Base-by-base conservation (phyloP, 1,140 invertebrate species). In the Telenomus remus region DNA sequence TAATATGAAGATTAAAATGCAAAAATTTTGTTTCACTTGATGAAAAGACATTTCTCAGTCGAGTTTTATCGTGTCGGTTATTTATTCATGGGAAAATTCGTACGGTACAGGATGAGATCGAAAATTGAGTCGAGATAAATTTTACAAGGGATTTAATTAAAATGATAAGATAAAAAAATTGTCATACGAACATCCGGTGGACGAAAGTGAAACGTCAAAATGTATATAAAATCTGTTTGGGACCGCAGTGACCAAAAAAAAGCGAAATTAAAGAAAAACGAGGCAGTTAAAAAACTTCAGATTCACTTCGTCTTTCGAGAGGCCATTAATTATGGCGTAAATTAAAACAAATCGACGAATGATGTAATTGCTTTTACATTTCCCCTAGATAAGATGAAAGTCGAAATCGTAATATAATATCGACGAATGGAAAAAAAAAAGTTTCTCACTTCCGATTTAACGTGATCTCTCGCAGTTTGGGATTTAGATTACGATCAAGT, bases 1-100 rank as follows among this genome's bases (percentile, higher is more conserved):
- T 57, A 66, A 57, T 66, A 74, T 74, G 46, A 68, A 66, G 50
- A 68, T 74, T 63, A 27, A 63, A 66, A 74, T 63, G 49, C 70
- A 49, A 65, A 65, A 49, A 4, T 72, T 72, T 59, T 55, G 46
- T 60, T 65, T 72, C 15, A 49, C 48, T 33, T 16, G 33, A 59
- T 54, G 61, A 64, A 53, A 56, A 57, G 43, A 65, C 55, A 65
- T 65, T 72, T 65, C 54, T 72, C 55, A 65, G 46, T 27, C 16
- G 34, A 37, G 59, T 57, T n/a, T n/a, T 64, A 54, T 53, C 69
- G 46, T 34, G 42, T 59, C 48, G 27, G 14, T 7, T 12, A 11
- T 59, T 47, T 16, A 55, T 59, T 57, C 53, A 64, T 64, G 60
- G 19, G 70, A 60, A 39, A 39, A 39, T n/a, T 39, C 37, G n/a